Base-by-base conservation (phyloP, 2,888 invertebrate genomes). In the Idaea aversata region DNA sequence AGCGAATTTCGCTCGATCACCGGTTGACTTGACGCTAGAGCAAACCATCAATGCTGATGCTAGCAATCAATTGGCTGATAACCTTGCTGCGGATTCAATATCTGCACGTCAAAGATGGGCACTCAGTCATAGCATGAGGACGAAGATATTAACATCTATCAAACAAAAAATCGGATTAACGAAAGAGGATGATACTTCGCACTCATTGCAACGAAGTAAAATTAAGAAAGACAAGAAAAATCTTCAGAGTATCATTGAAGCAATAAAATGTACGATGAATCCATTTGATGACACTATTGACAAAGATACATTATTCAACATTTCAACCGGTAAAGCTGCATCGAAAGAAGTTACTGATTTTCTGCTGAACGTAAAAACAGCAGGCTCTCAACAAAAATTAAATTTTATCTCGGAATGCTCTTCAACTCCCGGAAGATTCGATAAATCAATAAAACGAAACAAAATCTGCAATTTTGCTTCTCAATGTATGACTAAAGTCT, bases 21-120 rank as follows among this genome's bases (percentile, higher is more conserved):
- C 75, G 2, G 71, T 73, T 5, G 77, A 76, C 66, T 62, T 75
- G 25, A 72, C 71, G 6, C 65, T 77, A 7, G 76, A 77, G 65
- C 75, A 76, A 57, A 79, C 79, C 0, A 78, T 80, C 59, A 80
- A 78, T 74, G 78, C 78, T 67, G 77, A 78, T 75, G 76, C 77
- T 63, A 64, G 73, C 57, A 75, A 78, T 68, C 62, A 59, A 65
- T 74, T 75, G 63, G 35, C 75, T 68, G 70, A 66, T 70, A 76
- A 64, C 62, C 72, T 68, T 47, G 5, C 57, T 59, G n/a, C 61
- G 13, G 15, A 65, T 59, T 61, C 61, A 38, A 66, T 81, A 67
- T 66, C 76, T 67, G 78, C 78, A 67, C 65, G 79, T 36, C 74
- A 81, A 70, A 68, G 80, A 65, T 81, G 80, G 80, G 75, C 76